These are phyloP conservation scores for Mellivora capensis DNA, from an alignment of 2,113 vertebrate genomes.

Conservation along the genomic window DNA sequence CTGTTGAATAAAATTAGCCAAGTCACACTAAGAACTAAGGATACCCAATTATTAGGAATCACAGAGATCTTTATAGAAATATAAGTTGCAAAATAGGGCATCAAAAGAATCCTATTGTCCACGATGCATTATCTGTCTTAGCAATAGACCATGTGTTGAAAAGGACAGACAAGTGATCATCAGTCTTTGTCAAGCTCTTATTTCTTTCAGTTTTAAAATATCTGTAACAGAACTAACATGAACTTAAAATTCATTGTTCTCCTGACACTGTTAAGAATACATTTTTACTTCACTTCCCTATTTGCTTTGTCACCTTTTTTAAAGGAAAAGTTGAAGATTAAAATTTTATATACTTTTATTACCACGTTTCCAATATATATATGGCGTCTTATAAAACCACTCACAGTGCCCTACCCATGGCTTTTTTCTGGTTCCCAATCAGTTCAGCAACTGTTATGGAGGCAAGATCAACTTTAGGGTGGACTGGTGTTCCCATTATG, in stretches of 20 bases:
- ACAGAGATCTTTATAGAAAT: background rate
- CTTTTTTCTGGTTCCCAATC: slow-evolving; percentile 34
- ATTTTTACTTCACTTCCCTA: slow-evolving; percentile 76
- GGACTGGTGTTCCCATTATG: background rate
- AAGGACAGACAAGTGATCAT: background rate
- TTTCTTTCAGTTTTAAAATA: background rate
- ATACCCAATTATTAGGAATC: background rate
- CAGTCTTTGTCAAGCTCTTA: background rate
- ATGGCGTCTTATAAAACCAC: slow-evolving; percentile 74
- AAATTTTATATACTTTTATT: slow-evolving; percentile 77
- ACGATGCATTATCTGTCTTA: background rate
- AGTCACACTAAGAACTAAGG: background rate
- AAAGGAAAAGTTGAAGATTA: slow-evolving; percentile 71
- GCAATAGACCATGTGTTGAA: background rate
- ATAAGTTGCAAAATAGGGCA: background rate
- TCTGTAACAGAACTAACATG: background rate
- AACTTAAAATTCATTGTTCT: slow-evolving; percentile 1
- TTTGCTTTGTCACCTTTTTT: slow-evolving; percentile 77
- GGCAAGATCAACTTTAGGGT: background rate
- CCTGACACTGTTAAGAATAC: slow-evolving; percentile 49
- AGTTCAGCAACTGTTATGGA: background rate
- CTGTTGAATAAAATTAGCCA: background rate
- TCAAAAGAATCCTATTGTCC: background rate
- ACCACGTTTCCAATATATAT: slow-evolving; percentile 70
- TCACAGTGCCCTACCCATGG: slow-evolving; percentile 44